Evolutionary conservation across 2,888 invertebrate genomes (phyloP).

Genomic region (Oscheius sp.): DNA sequence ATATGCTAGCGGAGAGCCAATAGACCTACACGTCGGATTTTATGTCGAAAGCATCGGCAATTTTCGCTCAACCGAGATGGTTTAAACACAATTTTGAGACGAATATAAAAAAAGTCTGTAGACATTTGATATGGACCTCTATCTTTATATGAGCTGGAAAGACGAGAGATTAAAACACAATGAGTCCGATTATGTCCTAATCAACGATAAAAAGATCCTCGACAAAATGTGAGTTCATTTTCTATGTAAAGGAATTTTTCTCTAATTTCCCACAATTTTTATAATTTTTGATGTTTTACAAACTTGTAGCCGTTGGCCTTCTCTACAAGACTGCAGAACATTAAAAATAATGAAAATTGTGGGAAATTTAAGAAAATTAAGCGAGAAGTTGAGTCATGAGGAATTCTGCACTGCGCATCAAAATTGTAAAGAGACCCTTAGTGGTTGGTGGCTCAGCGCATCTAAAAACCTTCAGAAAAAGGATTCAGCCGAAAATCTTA

Average conservation of each 20-base stretch:
- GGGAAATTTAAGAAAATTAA: no score
- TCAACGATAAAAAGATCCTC: conserved; percentile 56
- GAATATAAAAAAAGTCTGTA: conserved; percentile 27
- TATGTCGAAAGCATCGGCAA: conserved; percentile 62
- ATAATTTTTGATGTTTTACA: no score
- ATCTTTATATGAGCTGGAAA: conserved; percentile 63
- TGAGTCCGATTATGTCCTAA: conserved; percentile 49
- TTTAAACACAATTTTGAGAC: no score
- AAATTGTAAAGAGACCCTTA: background rate
- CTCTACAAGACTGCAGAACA: background rate
- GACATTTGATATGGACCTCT: conserved; percentile 64
- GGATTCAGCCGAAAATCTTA: background rate
- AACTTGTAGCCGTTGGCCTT: background rate
- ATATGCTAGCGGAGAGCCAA: conserved; percentile 31
- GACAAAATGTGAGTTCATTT: conserved; percentile 40
- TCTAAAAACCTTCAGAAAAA: background rate
- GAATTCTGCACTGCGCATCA: background rate
- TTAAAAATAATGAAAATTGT: no score
- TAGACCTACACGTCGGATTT: conserved; percentile 57
- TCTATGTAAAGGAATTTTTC: background rate
- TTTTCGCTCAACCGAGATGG: conserved; percentile 62
- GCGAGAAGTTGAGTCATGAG: background rate
- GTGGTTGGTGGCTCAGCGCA: background rate
- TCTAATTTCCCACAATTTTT: no score
- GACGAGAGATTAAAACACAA: conserved; percentile 55